Conservation (phyloP, 1,140 invertebrate species). For the Ruditapes philippinarum region DNA sequence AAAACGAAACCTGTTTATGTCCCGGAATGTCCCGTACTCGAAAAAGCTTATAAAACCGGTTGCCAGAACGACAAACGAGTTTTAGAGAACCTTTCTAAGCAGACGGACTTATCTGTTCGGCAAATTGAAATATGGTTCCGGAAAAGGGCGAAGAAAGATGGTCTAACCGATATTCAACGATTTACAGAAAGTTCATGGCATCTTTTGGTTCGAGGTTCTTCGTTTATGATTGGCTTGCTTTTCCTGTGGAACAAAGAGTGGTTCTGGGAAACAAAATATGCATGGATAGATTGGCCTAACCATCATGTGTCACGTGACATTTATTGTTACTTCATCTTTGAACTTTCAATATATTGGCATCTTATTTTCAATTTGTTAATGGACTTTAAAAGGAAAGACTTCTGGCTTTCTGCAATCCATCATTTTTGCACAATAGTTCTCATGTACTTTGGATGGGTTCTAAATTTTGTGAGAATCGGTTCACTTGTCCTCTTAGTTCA, state of each 20-base stretch:
- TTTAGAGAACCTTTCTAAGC: neutral
- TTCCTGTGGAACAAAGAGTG: neutral
- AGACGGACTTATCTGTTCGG: constrained; percentile 6
- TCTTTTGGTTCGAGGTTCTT: neutral
- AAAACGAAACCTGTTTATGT: neutral
- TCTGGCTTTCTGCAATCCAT: constrained; percentile 99
- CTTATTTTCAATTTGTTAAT: constrained; percentile 97
- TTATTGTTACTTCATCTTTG: constrained; percentile 98
- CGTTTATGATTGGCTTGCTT: neutral
- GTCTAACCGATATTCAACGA: constrained; percentile 1
- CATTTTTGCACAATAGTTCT: constrained; percentile 96
- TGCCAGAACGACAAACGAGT: neutral
- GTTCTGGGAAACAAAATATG: constrained; percentile 1
- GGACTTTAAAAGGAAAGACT: constrained; percentile 94
- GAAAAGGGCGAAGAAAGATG: neutral
- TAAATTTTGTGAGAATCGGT: constrained; percentile 92
- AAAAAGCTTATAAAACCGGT: neutral
- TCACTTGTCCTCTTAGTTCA: constrained; percentile 97
- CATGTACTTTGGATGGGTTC: constrained; percentile 94
- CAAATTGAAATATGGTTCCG: constrained; percentile 55
- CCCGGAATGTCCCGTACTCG: neutral
- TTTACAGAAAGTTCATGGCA: constrained; percentile 44
- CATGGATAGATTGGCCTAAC: neutral
- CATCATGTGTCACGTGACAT: constrained; percentile 84
- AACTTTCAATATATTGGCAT: constrained; percentile 98